Evolutionary conservation across 2,113 vertebrate species (phyloP).

Genomic region (Dasypus novemcinctus): DNA sequence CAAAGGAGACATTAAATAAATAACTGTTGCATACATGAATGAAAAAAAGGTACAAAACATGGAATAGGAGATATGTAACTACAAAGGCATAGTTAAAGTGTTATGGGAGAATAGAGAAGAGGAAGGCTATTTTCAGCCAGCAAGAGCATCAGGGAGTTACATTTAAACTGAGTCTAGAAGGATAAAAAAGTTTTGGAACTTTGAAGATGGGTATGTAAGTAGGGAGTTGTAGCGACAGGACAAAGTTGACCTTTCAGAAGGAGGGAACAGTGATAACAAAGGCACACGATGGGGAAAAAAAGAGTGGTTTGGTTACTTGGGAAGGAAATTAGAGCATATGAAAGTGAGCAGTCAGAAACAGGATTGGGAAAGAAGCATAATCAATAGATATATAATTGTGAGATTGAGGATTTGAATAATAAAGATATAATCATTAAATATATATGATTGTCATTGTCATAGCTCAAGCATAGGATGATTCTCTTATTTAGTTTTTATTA

Average conservation of each 20-base stretch:
- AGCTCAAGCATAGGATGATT: neutral
- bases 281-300: neutral
- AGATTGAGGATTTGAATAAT: neutral
- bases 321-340: neutral
- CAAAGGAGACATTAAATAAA: slow-evolving; percentile 36
- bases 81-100: neutral
- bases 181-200: neutral
- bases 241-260: neutral
- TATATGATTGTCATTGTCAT: neutral
- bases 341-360: slow-evolving; percentile 18
- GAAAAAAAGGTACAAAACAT: slow-evolving; percentile 42
- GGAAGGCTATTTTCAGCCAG: neutral
- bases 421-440: slow-evolving; percentile 2
- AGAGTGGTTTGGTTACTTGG: neutral
- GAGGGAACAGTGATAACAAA: neutral
- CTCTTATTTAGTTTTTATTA: neutral
- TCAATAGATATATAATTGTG: neutral
- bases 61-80: neutral
- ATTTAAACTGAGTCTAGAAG: slow-evolving; percentile 25
- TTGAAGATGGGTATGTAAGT: neutral
- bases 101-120: neutral
- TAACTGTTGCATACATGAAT: slow-evolving; percentile 28
- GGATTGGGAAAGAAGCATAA: neutral
- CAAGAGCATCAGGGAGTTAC: neutral
- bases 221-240: neutral